phyloP scores from a whole-genome alignment of 2,113 vertebrate genomes.

The Poecile atricapillus region DNA sequence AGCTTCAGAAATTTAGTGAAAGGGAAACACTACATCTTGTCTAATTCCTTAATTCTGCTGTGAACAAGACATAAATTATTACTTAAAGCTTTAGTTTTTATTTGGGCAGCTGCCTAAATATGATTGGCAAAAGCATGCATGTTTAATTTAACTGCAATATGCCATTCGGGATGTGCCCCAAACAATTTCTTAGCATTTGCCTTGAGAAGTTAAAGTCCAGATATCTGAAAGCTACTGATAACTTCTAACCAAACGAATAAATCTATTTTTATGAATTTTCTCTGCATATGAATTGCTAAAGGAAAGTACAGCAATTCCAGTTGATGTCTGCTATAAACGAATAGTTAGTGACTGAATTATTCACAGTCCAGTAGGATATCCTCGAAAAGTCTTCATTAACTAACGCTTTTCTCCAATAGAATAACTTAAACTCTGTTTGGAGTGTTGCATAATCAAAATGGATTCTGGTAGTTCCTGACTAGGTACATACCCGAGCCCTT shows the following conservation, averaged over 20 bases:
- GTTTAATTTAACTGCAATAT: constrained; percentile 3
- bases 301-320: neutral
- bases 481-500: neutral
- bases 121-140: neutral
- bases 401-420: constrained; percentile 18
- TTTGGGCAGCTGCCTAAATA: neutral
- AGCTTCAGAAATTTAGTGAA: neutral
- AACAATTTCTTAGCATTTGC: constrained; percentile 10
- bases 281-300: constrained; percentile 12
- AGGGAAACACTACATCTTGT: neutral
- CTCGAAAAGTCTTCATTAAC: constrained; percentile 40
- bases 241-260: constrained; percentile 27
- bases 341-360: constrained; percentile 25
- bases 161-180: neutral
- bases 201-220: constrained; percentile 7
- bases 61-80: neutral
- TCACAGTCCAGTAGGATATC: constrained; percentile 5
- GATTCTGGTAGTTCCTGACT: neutral
- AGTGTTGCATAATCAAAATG: neutral
- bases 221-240: constrained; percentile 42
- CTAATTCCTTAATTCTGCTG: neutral
- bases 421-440: neutral
- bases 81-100: neutral
- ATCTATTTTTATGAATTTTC: neutral
- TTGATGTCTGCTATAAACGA: neutral